phyloP scores from a whole-genome alignment of 2,888 invertebrate genomes.

The Scaptomyza polygonia region DNA sequence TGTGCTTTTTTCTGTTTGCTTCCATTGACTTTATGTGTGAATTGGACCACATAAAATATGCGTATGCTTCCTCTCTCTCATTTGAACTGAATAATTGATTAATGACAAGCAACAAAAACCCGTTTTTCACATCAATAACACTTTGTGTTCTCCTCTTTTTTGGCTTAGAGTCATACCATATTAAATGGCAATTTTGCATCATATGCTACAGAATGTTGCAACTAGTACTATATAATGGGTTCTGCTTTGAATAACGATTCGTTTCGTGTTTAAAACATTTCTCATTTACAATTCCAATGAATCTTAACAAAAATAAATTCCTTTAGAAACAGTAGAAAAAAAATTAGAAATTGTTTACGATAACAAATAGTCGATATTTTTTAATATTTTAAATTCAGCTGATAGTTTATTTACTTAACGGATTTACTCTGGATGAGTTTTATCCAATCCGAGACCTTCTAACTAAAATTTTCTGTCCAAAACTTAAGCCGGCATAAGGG shows the following conservation, averaged over 20 bases:
- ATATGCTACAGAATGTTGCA: not conserved
- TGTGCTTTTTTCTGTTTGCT: conserved; percentile 6
- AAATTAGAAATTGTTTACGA: too few relatives aligned
- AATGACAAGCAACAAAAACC: conserved; percentile 54
- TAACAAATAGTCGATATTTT: too few relatives aligned
- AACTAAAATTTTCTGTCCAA: too few relatives aligned
- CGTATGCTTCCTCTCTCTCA: conserved; percentile 7
- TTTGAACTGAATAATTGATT: conserved; percentile 60
- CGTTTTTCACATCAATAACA: conserved; percentile 28
- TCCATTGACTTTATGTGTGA: conserved; percentile 48
- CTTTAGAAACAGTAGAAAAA: too few relatives aligned
- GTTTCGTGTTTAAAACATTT: too few relatives aligned
- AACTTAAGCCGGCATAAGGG: too few relatives aligned
- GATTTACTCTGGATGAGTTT: too few relatives aligned
- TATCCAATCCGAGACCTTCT: too few relatives aligned
- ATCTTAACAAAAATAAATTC: too few relatives aligned
- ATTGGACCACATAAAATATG: conserved; percentile 59
- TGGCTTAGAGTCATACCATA: not conserved
- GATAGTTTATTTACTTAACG: too few relatives aligned
- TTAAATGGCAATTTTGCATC: conserved; percentile 7
- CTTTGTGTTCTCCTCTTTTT: not conserved
- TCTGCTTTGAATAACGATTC: not conserved
- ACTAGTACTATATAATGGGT: not conserved
- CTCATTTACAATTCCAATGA: too few relatives aligned
- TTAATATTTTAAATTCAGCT: too few relatives aligned